These are phyloP conservation scores for Paracanthobrama guichenoti DNA, from an alignment of 2,113 vertebrate species.

Conservation along the genomic window DNA sequence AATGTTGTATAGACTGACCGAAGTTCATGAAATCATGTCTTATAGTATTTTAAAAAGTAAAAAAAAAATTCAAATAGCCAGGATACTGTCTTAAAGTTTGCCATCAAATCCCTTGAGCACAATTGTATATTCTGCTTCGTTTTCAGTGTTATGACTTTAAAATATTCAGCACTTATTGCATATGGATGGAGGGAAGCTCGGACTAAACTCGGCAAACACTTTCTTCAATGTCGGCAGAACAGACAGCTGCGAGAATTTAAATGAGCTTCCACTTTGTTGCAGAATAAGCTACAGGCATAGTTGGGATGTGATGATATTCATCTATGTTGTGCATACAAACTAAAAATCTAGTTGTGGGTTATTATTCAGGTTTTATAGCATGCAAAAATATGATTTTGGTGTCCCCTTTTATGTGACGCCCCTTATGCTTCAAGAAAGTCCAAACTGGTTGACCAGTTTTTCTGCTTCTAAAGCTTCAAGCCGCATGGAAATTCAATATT, in stretches of 20 bases:
- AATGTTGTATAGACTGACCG: too few species aligned
- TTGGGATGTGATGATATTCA: background rate
- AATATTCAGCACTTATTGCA: constrained; percentile 2
- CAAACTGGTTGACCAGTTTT: background rate
- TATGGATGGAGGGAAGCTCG: constrained; percentile 10
- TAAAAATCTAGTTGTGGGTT: background rate
- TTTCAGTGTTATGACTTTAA: background rate
- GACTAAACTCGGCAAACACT: background rate
- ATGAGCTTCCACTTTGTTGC: background rate
- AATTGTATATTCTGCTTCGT: constrained; percentile 13
- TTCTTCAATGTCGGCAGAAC: constrained; percentile 11
- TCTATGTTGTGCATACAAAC: background rate
- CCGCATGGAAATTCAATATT: background rate
- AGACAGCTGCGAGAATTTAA: background rate
- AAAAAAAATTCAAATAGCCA: background rate
- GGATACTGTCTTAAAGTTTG: background rate
- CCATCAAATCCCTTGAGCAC: background rate
- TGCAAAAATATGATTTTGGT: background rate
- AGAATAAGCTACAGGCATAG: background rate
- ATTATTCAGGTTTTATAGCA: background rate
- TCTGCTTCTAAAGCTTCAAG: background rate
- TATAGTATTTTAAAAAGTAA: background rate
- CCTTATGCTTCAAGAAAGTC: background rate
- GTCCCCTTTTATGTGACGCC: background rate
- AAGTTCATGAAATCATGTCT: too few species aligned